Evolutionary conservation across 2,888 invertebrate species (phyloP), one percentile per base, ranked within the genome.

Genomic region (Polietes domitor): DNA sequence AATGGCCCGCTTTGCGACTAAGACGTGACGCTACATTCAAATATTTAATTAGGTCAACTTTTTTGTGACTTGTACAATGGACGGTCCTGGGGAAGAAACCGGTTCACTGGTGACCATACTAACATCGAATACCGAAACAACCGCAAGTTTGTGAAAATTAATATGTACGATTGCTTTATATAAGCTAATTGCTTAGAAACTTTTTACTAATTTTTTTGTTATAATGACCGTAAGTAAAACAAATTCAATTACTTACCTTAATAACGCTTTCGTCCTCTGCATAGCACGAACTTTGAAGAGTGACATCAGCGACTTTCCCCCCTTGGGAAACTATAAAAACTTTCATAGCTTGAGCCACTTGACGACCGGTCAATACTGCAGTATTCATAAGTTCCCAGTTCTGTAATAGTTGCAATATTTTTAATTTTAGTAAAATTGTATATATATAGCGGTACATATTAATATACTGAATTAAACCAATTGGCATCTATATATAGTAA

Each of bases 371-470:
- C 90, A 99, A 93, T 82, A 98, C 97, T 0, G 98, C 99, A 1
- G 98, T 98, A 93, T 99, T 99, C 93, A 99, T 94, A 47, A 99
- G 95, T 93, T 98, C 98, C 96, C 97, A 97, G 92, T 97, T 98
- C 98, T 98, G 93, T 24, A 83, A 76, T 53, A 53, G 21, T 43
- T 50, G 19, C 2, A 50, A 50, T 50, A 50, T 6, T n/a, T 17
- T 19, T 47, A 47, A 32, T n/a, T n/a, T n/a, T n/a, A n/a, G n/a
- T n/a, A n/a, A 32, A 41, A 41, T 41, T 41, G 41, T 41, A 41
- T 50, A 17, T n/a, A 50, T 17, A 50, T 50, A 19, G 2, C 2
- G 19, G 50, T 32, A 32, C n/a, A n/a, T n/a, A n/a, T n/a, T n/a
- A n/a, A n/a, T n/a, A n/a, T n/a, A n/a, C n/a, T n/a, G n/a, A n/a